Base-by-base conservation (phyloP, 2,888 invertebrate genomes). In the Parascotia fuliginaria region DNA sequence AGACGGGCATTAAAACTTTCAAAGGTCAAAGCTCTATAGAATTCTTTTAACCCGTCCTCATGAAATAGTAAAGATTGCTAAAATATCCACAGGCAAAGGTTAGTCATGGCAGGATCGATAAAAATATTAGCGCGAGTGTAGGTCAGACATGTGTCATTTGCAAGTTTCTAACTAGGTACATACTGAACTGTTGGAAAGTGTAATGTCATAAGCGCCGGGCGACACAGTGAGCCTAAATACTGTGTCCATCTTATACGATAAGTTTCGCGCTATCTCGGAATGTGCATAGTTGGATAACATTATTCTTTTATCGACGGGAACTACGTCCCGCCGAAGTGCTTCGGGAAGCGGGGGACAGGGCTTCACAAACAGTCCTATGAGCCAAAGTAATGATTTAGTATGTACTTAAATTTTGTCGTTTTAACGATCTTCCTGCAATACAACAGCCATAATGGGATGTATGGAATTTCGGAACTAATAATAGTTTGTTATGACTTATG, bases 281-380 rank as follows among this genome's bases (percentile, higher is more conserved):
- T 55, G 52, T 55, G 27, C 32, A 36, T 31, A 62, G 37, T 51
- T 60, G 57, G 52, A 63, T 51, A 66, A 60, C 60, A 55, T 39
- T 38, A 54, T 53, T 51, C 16, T 51, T 60, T 55, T 60, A 55
- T 55, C 55, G 60, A 64, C 55, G 48, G 44, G 55, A 54, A 53
- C 43, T 56, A 44, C 33, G 46, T 54, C 45, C 44, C 24, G 34
- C 43, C 43, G 9, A 32, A 19, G n/a, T 3, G 15, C 28, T 2
- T 2, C 5, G 44, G 22, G 42, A 60, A 38, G 11, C 15, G 29
- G 48, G 51, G 37, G 39, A 37, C 41, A 40, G 53, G 58, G 64
- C 53, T 56, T 53, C 45, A 29, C 44, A 63, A 51, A 53, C 52
- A 32, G 41, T 44, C 44, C 31, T 24, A 29, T 24, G 41, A 46